Conservation (phyloP, 2,888 invertebrate species). For the Therioaphis trifolii region DNA sequence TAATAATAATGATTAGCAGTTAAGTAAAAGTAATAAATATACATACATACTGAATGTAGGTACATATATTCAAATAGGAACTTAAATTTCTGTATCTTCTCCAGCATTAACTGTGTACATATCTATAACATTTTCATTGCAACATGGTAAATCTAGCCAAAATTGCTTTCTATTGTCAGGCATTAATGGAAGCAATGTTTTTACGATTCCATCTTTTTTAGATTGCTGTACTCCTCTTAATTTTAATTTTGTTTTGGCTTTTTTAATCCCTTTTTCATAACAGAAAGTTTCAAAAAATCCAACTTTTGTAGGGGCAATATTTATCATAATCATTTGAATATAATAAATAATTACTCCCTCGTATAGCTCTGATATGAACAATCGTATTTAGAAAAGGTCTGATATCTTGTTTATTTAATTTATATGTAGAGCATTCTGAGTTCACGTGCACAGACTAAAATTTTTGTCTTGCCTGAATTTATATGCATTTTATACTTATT, state of each 20-base stretch:
- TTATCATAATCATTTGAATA: not conserved
- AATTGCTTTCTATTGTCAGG: not conserved
- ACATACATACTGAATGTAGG: too few species aligned
- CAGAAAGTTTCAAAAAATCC: not conserved
- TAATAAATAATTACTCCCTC: not conserved
- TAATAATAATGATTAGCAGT: too few species aligned
- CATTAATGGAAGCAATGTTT: not conserved
- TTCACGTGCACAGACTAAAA: too few species aligned
- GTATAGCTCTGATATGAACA: not conserved
- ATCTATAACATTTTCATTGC: too few species aligned
- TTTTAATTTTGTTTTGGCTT: not conserved
- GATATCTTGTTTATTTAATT: not conserved
- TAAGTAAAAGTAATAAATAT: too few species aligned
- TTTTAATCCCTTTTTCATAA: not conserved
- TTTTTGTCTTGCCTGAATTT: too few species aligned
- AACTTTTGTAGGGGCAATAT: not conserved
- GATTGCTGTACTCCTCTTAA: not conserved
- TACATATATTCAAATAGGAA: too few species aligned
- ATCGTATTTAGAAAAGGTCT: not conserved
- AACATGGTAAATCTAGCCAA: constrained; percentile 8
- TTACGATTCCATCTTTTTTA: not conserved
- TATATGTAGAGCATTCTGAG: not conserved
- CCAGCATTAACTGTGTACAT: constrained; percentile 31
- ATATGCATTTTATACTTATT: too few species aligned
- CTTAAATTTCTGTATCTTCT: too few species aligned